These are phyloP conservation scores for Diuraphis noxia DNA, from an alignment of 1,140 invertebrate species.

Conservation along the genomic window DNA sequence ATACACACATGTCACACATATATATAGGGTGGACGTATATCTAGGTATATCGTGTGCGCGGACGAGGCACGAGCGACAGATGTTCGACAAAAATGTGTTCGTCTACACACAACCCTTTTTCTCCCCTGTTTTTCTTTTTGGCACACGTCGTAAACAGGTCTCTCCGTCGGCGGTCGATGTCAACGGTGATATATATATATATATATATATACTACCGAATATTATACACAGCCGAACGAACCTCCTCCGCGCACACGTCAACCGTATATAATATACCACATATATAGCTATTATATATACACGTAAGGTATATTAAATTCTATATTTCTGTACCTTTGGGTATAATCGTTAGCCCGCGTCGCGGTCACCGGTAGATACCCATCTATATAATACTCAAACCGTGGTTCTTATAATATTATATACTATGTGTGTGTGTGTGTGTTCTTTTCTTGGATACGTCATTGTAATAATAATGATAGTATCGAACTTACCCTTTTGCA, in stretches of 20 bases:
- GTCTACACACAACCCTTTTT: conserved; percentile 38
- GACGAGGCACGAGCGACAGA: conserved; percentile 13
- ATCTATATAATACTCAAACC: not conserved
- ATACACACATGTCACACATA: not conserved
- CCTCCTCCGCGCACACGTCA: not conserved
- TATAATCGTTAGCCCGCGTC: not conserved
- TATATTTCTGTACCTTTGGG: not conserved
- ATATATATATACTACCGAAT: not conserved
- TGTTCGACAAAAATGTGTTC: conserved; percentile 11
- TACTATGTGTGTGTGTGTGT: not conserved
- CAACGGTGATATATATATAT: not conserved
- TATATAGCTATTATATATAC: not conserved
- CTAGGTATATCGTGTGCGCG: not conserved
- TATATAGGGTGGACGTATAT: not conserved
- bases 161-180: not conserved
- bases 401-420: not conserved
- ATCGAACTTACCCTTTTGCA: not conserved
- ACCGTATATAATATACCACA: not conserved
- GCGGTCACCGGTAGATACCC: not conserved
- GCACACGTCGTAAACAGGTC: conserved; percentile 46
- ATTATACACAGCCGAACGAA: not conserved
- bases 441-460: not conserved
- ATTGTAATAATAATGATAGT: not conserved
- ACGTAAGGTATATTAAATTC: not conserved
- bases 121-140: conserved; percentile 1